These are phyloP conservation scores for Neotragus moschatus DNA, from an alignment of 2,113 vertebrate species.

Conservation along the genomic window DNA sequence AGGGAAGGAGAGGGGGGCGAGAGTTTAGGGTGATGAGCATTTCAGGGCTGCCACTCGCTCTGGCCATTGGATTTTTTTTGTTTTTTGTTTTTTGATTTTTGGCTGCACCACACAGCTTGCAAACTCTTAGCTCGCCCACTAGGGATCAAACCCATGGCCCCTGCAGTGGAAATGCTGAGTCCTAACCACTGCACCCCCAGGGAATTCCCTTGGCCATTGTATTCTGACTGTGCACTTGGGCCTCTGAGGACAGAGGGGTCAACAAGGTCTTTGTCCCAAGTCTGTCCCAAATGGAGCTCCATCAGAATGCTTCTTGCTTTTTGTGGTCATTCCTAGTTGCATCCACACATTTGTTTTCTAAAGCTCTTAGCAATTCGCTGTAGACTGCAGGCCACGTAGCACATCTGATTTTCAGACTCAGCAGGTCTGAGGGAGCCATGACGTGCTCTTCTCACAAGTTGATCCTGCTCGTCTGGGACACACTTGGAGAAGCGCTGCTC, in stretches of 20 bases:
- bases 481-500: neutral
- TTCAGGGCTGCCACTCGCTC: neutral
- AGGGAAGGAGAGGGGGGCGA: accelerated
- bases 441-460: neutral
- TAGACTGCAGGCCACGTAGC: accelerated
- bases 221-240: neutral
- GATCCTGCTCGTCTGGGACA: neutral
- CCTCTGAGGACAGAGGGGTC: accelerated
- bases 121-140: neutral
- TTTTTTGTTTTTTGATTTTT: neutral
- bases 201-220: neutral
- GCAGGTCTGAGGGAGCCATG: neutral
- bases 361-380: neutral
- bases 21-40: neutral
- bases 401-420: neutral
- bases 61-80: neutral
- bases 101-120: neutral
- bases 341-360: neutral
- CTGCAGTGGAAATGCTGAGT: neutral
- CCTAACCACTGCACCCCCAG: neutral
- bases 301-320: neutral
- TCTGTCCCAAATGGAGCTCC: neutral
- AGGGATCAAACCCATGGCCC: neutral
- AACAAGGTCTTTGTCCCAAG: neutral
- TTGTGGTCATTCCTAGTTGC: neutral